These are phyloP conservation scores for Hyperoplus immaculatus DNA, from an alignment of 2,797 vertebrate genomes.

Conservation along the genomic window DNA sequence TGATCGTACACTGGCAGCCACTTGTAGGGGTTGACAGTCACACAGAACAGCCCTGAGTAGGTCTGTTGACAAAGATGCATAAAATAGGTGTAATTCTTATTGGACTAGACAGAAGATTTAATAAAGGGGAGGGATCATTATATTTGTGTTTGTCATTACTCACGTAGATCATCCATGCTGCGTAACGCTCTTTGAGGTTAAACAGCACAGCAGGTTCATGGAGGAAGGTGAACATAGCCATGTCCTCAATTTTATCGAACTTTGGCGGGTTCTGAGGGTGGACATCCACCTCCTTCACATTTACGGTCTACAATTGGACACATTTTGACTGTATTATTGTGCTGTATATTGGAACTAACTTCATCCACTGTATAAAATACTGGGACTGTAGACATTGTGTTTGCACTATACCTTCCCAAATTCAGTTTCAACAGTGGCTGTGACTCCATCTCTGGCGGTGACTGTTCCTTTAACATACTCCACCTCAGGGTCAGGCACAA, in stretches of 20 bases:
- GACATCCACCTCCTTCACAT: conserved; percentile 86
- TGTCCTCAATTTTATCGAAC: conserved; percentile 94
- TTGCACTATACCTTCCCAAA: conserved; percentile 85
- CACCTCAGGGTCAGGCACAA: conserved; percentile 89
- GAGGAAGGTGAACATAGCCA: conserved; percentile 78
- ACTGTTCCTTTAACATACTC: conserved; percentile 89
- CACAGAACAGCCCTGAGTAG: conserved; percentile 91
- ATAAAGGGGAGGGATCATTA: too few relatives aligned
- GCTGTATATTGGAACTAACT: too few relatives aligned
- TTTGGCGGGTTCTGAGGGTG: conserved; percentile 87
- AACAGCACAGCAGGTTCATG: conserved; percentile 90
- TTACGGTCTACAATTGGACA: conserved; percentile 80
- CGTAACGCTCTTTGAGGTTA: conserved; percentile 95
- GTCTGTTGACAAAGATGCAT: conserved; percentile 75
- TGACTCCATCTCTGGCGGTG: conserved; percentile 87
- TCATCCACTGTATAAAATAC: too few relatives aligned
- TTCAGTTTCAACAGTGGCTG: conserved; percentile 87
- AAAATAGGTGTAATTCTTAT: too few relatives aligned
- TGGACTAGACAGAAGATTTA: too few relatives aligned
- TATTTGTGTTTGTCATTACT: background rate
- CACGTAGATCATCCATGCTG: conserved; percentile 91
- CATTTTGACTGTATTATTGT: background rate
- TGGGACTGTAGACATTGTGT: background rate
- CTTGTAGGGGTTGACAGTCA: conserved; percentile 93
- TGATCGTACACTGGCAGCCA: conserved; percentile 91